Conservation (phyloP, 2,113 vertebrate species). For the Upupa epops region DNA sequence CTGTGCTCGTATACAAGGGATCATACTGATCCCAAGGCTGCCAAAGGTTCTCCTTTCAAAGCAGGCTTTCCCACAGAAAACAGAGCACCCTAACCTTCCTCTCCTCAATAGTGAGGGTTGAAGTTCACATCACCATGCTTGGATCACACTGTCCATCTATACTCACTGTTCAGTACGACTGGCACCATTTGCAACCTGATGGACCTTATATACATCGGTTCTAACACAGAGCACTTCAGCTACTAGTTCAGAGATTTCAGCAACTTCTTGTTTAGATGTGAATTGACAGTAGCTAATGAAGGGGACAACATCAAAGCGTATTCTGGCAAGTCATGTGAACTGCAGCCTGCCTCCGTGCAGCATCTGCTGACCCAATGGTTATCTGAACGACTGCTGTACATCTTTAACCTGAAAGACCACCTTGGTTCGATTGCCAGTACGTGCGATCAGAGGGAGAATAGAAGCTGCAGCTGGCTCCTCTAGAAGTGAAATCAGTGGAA, state of each 20-base stretch:
- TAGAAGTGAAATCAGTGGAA: not conserved
- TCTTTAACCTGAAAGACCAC: not conserved
- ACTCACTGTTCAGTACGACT: not conserved
- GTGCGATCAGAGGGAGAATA: not conserved
- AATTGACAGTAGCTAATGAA: not conserved
- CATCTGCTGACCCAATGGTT: not conserved
- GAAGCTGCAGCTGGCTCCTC: not conserved
- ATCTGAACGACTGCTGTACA: not conserved
- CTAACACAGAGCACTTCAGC: not conserved
- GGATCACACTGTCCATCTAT: not conserved
- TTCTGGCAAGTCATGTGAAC: not conserved
- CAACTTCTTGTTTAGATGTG: not conserved
- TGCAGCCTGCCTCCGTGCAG: fast-evolving
- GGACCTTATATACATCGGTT: not conserved
- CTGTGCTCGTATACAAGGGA: not conserved
- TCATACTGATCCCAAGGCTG: fast-evolving
- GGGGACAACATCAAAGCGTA: not conserved
- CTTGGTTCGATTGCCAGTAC: not conserved
- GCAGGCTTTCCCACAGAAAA: not conserved
- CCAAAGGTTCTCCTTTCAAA: not conserved
- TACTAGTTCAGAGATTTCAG: not conserved
- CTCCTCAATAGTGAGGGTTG: not conserved
- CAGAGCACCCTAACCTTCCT: not conserved
- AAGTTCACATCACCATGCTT: not conserved
- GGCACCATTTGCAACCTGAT: fast-evolving